Evolutionary conservation across 2,888 invertebrate species (phyloP), one percentile per base, ranked within the genome.

Genomic region (Crocallis elinguaria): DNA sequence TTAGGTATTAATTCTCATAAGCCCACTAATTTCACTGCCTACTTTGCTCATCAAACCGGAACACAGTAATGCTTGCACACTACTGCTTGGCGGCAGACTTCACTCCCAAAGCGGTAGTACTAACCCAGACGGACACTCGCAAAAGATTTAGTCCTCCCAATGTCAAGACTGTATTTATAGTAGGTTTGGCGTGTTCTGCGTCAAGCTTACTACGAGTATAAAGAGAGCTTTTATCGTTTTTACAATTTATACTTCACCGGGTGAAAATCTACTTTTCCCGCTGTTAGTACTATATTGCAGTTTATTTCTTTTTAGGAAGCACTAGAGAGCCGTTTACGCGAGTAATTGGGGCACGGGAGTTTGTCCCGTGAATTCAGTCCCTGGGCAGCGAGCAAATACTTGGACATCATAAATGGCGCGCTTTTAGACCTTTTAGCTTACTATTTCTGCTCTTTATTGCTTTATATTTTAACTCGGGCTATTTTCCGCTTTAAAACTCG

Each of bases 301-400:
- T 60, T 60, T 63, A 65, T 67, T 66, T 69, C 66, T 75, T 71
- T 71, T 53, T 49, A 49, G 38, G 21, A 62, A 65, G 50, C 62
- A 60, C 63, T 62, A 55, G 61, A 67, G 64, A 62, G 68, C 64
- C 64, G 69, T 71, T 75, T 68, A 60, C 48, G 46, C 68, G 66
- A 69, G 64, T 75, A 77, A 73, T 77, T 74, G 72, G 45, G 37
- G 13, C 49, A 14, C 25, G 8, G 27, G 33, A 42, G 45, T 35
- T 30, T 33, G 49, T 49, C 29, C 49, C 36, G 46, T 33, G 27
- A 49, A 45, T 42, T 39, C 32, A 42, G 29, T 2, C 46, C 29
- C 39, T n/a, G 39, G 14, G 41, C 25, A 19, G 41, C 27, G 30
- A 21, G 64, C 62, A 69, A 73, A 71, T 69, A 68, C 67, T 62